Percentiles rank a stretch among this genome's conserved stretches.
These are phyloP conservation scores for Seira sanloemensis DNA, from an alignment of 2,888 invertebrate species.

Conservation along the genomic window DNA sequence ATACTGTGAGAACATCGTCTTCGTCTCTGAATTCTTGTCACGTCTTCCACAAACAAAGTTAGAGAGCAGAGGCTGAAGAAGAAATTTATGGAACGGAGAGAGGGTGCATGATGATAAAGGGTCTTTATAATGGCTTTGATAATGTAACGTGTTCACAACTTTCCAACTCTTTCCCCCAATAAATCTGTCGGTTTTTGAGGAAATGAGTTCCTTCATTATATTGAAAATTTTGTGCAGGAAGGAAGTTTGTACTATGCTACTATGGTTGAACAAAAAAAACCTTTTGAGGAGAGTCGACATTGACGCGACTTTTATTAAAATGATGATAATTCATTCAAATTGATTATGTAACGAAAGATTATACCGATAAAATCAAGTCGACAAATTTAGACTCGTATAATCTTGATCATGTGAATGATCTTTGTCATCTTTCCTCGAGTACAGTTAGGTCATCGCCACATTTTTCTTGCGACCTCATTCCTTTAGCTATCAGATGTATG, in stretches of 20 bases:
- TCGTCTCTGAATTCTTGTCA: conserved; percentile 39
- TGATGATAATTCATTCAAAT: not conserved
- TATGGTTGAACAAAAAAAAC: not conserved
- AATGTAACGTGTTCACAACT: conserved; percentile 27
- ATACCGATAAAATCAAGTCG: not conserved
- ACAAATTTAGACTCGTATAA: not conserved
- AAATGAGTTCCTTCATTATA: conserved; percentile 25
- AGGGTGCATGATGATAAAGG: conserved; percentile 47
- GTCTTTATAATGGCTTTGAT: conserved; percentile 42
- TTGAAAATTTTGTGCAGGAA: no score
- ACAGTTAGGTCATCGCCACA: no score
- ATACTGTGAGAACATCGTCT: not conserved
- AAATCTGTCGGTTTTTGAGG: conserved; percentile 41
- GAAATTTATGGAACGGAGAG: conserved; percentile 38
- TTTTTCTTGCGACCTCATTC: no score
- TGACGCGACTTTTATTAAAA: not conserved
- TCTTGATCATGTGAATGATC: no score
- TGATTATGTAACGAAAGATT: not conserved
- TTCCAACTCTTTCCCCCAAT: conserved; percentile 37
- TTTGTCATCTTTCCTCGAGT: no score
- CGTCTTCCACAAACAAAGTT: conserved; percentile 44
- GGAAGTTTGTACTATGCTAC: no score
- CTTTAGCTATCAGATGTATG: no score
- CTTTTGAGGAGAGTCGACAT: not conserved
- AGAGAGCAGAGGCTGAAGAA: conserved; percentile 20